Conservation (phyloP, 2,888 invertebrate genomes). For the Drosophila anomalata region DNA sequence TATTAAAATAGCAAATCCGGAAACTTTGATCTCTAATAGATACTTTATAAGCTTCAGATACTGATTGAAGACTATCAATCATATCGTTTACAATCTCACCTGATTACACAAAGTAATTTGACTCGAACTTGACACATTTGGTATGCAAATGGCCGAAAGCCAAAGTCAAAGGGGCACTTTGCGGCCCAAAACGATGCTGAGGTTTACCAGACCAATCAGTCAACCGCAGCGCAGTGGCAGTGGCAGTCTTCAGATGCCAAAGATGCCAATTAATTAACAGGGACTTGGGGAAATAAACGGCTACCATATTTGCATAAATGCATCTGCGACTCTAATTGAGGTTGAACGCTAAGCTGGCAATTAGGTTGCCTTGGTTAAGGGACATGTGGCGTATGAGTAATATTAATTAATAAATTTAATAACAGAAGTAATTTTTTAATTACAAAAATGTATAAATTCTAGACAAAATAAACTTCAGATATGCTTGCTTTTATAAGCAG, state of each 20-base stretch:
- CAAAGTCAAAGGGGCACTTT: conserved; percentile 36
- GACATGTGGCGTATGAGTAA: conserved; percentile 59
- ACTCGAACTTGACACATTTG: conserved; percentile 62
- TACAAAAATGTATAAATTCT: too few species aligned
- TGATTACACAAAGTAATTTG: conserved; percentile 25
- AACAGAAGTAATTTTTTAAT: too few species aligned
- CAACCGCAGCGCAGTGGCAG: conserved; percentile 28
- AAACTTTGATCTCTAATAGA: too few species aligned
- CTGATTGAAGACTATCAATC: conserved; percentile 12
- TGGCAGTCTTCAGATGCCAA: conserved; percentile 11
- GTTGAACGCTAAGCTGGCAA: conserved; percentile 10
- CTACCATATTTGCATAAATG: conserved; percentile 11
- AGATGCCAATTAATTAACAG: conserved; percentile 39
- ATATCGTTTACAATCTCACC: conserved; percentile 6
- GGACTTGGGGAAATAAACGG: conserved; percentile 19
- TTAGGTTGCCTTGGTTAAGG: conserved; percentile 13
- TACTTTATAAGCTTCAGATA: neutral
- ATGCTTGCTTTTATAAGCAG: too few species aligned
- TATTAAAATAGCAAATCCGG: neutral
- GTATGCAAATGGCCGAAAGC: conserved; percentile 57
- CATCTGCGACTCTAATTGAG: conserved; percentile 25
- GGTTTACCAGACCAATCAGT: conserved; percentile 32
- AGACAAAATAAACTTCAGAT: too few species aligned
- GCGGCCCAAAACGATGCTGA: conserved; percentile 5
- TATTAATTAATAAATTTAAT: neutral